Conservation (phyloP, 2,888 invertebrate species). For the Acronicta psi region DNA sequence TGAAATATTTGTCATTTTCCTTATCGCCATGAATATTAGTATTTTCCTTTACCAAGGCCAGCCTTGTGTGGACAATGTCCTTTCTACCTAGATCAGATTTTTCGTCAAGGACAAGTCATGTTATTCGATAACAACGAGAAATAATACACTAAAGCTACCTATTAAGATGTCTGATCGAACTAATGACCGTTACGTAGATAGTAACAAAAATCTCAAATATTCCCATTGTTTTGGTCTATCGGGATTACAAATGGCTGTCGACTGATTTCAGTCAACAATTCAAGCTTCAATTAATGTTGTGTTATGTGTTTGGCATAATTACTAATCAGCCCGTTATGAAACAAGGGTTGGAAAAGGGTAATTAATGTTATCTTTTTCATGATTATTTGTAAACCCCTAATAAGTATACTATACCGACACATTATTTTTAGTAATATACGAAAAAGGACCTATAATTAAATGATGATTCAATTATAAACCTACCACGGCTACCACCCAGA, state of each 20-base stretch:
- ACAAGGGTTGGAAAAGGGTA: no score
- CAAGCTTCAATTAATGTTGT: constrained; percentile 1
- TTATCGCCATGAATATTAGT: constrained; percentile 3
- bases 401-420: no score
- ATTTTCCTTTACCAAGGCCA: constrained; percentile 3
- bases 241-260: neutral
- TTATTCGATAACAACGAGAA: constrained; percentile 21
- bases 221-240: constrained; percentile 7
- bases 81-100: constrained; percentile 1
- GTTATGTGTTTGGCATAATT: neutral
- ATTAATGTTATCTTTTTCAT: no score
- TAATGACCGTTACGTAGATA: constrained; percentile 2
- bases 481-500: no score
- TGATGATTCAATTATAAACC: no score
- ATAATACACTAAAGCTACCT: constrained; percentile 8
- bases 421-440: no score
- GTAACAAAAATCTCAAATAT: constrained; percentile 1
- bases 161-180: constrained; percentile 22
- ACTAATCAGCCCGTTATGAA: no score
- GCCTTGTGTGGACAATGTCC: neutral
- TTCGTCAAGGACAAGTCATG: constrained; percentile 10
- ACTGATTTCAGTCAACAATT: constrained; percentile 1
- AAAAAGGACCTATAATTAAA: no score
- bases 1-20: constrained; percentile 19
- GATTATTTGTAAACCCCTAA: no score